Base-by-base conservation (phyloP, 2,888 invertebrate genomes). In the Parnassius smintheus region DNA sequence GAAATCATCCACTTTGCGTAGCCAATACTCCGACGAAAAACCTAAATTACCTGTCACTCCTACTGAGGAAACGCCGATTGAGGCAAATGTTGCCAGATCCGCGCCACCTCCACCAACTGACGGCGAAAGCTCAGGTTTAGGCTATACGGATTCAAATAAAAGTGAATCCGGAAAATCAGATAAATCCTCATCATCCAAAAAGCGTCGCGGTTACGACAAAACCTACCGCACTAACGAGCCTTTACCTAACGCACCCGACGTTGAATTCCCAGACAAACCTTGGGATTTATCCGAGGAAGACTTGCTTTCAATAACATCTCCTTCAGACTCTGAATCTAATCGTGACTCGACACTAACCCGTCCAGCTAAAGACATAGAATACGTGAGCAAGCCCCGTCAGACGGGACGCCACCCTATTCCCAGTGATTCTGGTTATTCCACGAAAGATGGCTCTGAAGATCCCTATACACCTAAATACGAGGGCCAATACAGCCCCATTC, bases 151-250 rank as follows among this genome's bases (percentile, higher is more conserved):
- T 65, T 88, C 91, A 1, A 93, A 85, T 69, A 90, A 84, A 70
- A 92, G 92, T 67, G 92, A 92, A 67, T 88, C 89, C 2, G 83
- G 82, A 18, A 93, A 92, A 76, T 90, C 88, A 11, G 93, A 93
- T 66, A 92, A 92, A 71, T 90, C 92, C 58, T 87, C 92, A 9
- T 65, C 76, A 54, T 73, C 75, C 1, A 95, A 94, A 86, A 95
- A 95, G 82, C 93, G 94, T 72, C 92, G 95, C 70, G 94, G 92
- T 71, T 97, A 97, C 82, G 97, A 97, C 78, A 95, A 94, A 83
- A 94, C 95, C 59, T 98, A 98, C 83, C 93, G 95, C 70, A 98
- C 97, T 10, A 92, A 96, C 78, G 97, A 98, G 88, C 97, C 97
- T 59, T 85, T 97, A 70, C 92, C 94, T 0, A 93, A 93, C 70